Conservation (phyloP, 2,888 invertebrate genomes). For the Xanthorhoe designata region DNA sequence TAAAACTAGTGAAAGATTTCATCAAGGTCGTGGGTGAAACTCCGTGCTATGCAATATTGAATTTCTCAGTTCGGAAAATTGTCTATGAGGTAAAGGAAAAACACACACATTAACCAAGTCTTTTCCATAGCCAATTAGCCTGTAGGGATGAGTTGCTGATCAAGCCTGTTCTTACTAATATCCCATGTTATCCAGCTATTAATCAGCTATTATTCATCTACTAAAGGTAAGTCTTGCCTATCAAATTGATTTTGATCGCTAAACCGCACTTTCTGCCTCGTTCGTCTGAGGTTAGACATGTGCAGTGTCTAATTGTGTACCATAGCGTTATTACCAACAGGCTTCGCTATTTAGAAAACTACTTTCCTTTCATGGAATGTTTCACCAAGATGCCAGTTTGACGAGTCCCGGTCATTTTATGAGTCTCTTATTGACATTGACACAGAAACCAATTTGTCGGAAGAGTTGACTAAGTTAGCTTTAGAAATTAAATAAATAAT, state of each 20-base stretch:
- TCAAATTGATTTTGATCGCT: slow-evolving; percentile 18
- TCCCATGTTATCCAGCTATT: background rate
- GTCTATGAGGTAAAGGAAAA: too few species aligned
- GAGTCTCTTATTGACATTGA: background rate
- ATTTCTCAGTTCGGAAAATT: too few species aligned
- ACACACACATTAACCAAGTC: too few species aligned
- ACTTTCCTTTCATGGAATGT: slow-evolving; percentile 23
- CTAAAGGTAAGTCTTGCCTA: background rate
- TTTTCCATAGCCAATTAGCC: too few species aligned
- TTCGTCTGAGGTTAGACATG: slow-evolving; percentile 7
- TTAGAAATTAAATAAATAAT: too few species aligned
- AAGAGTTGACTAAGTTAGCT: too few species aligned
- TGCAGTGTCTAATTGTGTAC: slow-evolving; percentile 3
- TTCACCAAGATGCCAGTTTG: slow-evolving; percentile 5
- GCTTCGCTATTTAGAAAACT: slow-evolving; percentile 22
- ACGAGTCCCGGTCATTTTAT: slow-evolving; percentile 12
- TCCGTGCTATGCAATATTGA: too few species aligned
- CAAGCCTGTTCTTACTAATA: too few species aligned
- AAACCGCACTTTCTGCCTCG: slow-evolving; percentile 3
- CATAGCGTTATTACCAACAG: slow-evolving; percentile 2
- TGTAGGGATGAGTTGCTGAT: too few species aligned
- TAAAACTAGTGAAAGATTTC: too few species aligned
- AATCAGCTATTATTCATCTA: background rate
- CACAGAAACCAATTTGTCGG: slow-evolving; percentile 1
- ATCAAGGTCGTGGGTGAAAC: too few species aligned